Base-by-base conservation (phyloP, 2,888 invertebrate genomes). In the Tillus elongatus region DNA sequence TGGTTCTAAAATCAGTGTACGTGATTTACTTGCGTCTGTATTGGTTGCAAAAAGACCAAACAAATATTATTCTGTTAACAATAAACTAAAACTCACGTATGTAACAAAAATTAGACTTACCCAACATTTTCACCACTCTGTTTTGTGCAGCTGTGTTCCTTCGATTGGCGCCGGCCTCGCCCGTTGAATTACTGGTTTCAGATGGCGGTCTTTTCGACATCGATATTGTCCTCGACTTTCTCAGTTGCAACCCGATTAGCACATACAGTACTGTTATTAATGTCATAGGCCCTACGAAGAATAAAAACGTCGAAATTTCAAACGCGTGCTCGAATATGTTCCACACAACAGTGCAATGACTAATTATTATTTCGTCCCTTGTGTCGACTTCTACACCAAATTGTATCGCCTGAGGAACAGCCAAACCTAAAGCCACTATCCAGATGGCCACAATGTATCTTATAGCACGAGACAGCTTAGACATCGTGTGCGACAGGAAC, bases 251-350 rank as follows among this genome's bases (percentile, higher is more conserved):
- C 1, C 82, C 85, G 52, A 85, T 84, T 46, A 84, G 67, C 36
- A 82, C 74, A 57, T 91, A 91, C 42, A 91, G 68, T 44, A 87
- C 82, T 16, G 80, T 79, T 57, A 91, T 88, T 42, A 89, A 71
- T 16, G 83, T 82, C 87, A 91, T 88, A 2, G 90, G 91, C 29
- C 82, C 77, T 26, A 87, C 77, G 61, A 91, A 91, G 66, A 90
- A 88, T 53, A 89, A 67, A 57, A 82, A 77, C 51, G 81, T 79
- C 9, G 89, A 86, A 52, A 87, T 75, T 55, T 83, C 81, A 57
- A 88, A 86, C 44, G 81, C 78, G 65, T 83, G 79, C 40, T 77
- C 75, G 33, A 78, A 66, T 13, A 50, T 48, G 28, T 56, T 50
- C 13, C 54, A 42, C 4, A 40, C 39, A 2, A 50, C 41, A 6